Conservation (phyloP, 1,140 invertebrate genomes). For the Drosophila ironensis region DNA sequence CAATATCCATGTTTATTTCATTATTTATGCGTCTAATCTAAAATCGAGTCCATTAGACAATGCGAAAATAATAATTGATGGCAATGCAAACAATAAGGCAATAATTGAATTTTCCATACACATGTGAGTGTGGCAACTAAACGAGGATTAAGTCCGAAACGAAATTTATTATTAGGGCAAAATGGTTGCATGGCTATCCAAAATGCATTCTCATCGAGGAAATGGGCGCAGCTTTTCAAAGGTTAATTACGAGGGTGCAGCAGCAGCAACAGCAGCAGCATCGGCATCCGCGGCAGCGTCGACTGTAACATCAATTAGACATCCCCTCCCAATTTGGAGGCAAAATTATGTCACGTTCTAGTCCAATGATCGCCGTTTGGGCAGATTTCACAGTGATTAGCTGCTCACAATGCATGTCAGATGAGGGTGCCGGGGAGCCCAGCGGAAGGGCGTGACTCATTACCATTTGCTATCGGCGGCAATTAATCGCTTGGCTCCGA, state of each 20-base stretch:
- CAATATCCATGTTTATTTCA: neutral
- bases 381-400: conserved; percentile 74
- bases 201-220: conserved; percentile 32
- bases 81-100: conserved; percentile 4
- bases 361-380: conserved; percentile 57
- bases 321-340: conserved; percentile 4
- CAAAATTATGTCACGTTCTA: conserved; percentile 73
- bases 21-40: conserved; percentile 10
- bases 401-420: conserved; percentile 67
- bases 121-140: conserved; percentile 4
- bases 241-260: conserved; percentile 43
- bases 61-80: conserved; percentile 18
- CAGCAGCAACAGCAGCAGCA: conserved; percentile 7
- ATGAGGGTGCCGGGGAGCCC: conserved; percentile 9
- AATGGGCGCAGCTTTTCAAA: conserved; percentile 43
- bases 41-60: neutral
- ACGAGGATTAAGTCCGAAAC: conserved; percentile 7
- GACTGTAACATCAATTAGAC: conserved; percentile 43
- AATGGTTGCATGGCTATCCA: neutral
- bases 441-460: conserved; percentile 32
- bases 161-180: neutral
- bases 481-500: conserved; percentile 39
- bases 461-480: conserved; percentile 33
- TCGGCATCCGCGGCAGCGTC: conserved; percentile 9
- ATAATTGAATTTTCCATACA: neutral